Percentiles rank a stretch among this genome's conserved stretches.
Conservation (phyloP, 2,113 vertebrate species). For the Chloropsis hardwickii region DNA sequence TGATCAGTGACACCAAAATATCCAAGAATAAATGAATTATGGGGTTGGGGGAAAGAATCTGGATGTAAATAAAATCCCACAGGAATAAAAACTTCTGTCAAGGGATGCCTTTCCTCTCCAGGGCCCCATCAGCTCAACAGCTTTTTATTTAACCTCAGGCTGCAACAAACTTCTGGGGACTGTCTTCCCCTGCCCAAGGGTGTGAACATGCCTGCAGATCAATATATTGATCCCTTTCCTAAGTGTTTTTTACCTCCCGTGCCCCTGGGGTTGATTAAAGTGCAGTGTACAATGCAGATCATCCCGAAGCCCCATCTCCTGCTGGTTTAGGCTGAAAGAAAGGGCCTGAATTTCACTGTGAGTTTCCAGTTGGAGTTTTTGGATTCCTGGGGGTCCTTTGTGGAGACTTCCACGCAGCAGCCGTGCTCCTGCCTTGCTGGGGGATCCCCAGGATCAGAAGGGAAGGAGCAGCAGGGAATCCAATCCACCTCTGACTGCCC, state of each 20-base stretch:
- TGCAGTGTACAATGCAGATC: fast-evolving
- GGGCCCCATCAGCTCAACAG: not conserved
- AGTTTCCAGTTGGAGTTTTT: not conserved
- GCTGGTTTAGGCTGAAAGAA: not conserved
- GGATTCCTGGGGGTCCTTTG: not conserved
- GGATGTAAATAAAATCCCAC: not conserved
- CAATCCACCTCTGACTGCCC: not conserved
- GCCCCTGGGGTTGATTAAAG: not conserved
- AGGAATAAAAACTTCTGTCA: not conserved
- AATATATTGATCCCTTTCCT: not conserved
- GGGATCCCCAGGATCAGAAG: not conserved
- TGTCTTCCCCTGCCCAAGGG: not conserved
- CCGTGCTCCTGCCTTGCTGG: not conserved
- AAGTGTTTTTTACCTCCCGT: not conserved
- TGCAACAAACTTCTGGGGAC: not conserved
- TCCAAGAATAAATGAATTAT: not conserved
- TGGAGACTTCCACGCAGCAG: not conserved
- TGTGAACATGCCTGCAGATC: not conserved
- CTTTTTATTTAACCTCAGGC: not conserved
- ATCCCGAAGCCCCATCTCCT: not conserved
- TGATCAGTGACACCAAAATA: not conserved
- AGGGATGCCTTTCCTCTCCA: not conserved
- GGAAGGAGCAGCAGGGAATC: slow-evolving; percentile 6
- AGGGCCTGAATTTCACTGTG: not conserved
- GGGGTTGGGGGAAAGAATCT: not conserved